phyloP scores from a whole-genome alignment of 2,888 invertebrate species.

The Endomychus coccineus region DNA sequence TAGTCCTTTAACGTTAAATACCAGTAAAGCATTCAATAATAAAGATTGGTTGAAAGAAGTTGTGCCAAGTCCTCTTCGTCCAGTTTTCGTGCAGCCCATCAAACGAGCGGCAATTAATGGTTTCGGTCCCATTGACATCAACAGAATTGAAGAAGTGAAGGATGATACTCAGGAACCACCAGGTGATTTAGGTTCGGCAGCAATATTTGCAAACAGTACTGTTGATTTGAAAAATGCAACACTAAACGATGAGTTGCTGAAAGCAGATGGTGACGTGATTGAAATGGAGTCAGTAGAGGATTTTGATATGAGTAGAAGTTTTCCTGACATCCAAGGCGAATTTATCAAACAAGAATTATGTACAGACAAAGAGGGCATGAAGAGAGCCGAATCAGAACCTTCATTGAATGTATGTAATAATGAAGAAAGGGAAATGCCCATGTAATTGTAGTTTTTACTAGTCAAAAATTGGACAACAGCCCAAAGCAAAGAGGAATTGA shows the following conservation, averaged over 20 bases:
- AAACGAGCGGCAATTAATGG: conserved; percentile 17
- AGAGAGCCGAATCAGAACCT: conserved; percentile 59
- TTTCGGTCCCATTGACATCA: conserved; percentile 21
- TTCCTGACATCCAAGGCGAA: conserved; percentile 53
- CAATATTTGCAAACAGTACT: conserved; percentile 80
- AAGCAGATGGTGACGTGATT: conserved; percentile 40
- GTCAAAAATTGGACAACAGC: too few relatives aligned
- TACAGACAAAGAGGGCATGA: conserved; percentile 40
- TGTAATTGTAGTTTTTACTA: too few relatives aligned
- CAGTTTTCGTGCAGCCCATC: conserved; percentile 26
- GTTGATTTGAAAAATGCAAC: conserved; percentile 76
- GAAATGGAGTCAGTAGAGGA: conserved; percentile 35
- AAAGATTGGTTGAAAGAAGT: conserved; percentile 33
- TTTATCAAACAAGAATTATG: conserved; percentile 37
- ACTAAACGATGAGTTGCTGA: conserved; percentile 65
- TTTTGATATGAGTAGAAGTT: conserved; percentile 52
- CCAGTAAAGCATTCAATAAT: conserved; percentile 22
- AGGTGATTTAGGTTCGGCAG: conserved; percentile 60
- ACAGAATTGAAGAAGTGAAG: conserved; percentile 12
- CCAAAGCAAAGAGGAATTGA: too few relatives aligned
- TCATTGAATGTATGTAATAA: conserved; percentile 51
- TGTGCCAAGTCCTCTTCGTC: conserved; percentile 39
- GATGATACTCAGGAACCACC: conserved; percentile 23
- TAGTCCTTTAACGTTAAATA: conserved; percentile 31
- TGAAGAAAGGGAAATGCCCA: conserved; percentile 30